Percentiles rank a stretch among this genome's conserved stretches.
These are phyloP conservation scores for Lydus trimaculatus DNA, from an alignment of 2,888 invertebrate species.

Conservation along the genomic window DNA sequence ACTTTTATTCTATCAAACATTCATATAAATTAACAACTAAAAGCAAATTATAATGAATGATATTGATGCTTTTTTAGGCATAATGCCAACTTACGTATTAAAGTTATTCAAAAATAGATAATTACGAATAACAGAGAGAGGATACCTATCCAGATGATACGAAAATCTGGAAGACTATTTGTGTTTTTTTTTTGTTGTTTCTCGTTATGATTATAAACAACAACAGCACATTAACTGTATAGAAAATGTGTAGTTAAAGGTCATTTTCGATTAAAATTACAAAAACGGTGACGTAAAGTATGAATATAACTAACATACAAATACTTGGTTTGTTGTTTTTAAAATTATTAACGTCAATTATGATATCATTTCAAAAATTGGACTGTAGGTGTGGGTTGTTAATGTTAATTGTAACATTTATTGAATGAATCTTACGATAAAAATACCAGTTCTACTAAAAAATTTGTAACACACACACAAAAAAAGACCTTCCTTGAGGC, in stretches of 20 bases:
- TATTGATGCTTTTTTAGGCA: conserved; percentile 17
- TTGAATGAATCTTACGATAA: not conserved
- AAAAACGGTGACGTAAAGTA: conserved; percentile 14
- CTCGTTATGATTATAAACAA: not conserved
- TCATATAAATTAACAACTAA: too few relatives aligned
- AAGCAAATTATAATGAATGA: conserved; percentile 5
- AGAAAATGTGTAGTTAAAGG: not conserved
- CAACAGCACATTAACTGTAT: not conserved
- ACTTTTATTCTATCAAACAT: too few relatives aligned
- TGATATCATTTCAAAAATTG: conserved; percentile 6
- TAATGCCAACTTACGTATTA: conserved; percentile 18
- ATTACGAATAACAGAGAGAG: too few relatives aligned
- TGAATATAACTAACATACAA: not conserved
- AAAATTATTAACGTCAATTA: not conserved
- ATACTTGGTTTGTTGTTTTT: not conserved
- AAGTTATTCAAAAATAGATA: conserved; percentile 14
- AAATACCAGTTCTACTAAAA: not conserved
- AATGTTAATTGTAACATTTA: not conserved
- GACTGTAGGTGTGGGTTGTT: not conserved
- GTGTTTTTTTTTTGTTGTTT: not conserved
- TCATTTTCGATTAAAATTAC: conserved; percentile 16
- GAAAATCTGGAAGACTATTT: not conserved
- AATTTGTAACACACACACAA: too few relatives aligned
- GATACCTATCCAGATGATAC: too few relatives aligned
- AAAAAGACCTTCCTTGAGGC: too few relatives aligned